phyloP scores from a whole-genome alignment of 2,113 vertebrate genomes.

The Xerus inauris region DNA sequence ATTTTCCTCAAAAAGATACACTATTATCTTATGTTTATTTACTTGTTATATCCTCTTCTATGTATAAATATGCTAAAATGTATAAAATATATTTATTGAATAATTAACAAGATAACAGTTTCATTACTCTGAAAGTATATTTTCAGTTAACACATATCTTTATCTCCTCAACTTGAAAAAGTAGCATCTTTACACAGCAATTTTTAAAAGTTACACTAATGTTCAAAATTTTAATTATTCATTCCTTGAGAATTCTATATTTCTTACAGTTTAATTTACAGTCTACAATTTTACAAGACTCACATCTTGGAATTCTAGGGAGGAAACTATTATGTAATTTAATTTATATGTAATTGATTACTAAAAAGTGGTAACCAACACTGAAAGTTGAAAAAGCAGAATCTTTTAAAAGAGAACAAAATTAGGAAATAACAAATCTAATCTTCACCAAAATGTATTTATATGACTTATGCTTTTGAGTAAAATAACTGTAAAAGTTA shows the following conservation, averaged over 20 bases:
- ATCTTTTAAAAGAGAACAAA: constrained; percentile 2
- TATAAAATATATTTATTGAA: not conserved
- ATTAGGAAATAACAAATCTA: not conserved
- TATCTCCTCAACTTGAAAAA: constrained; percentile 11
- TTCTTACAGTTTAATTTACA: not conserved
- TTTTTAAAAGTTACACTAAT: not conserved
- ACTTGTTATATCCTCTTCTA: not conserved
- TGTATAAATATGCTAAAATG: too few species aligned
- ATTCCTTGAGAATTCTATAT: not conserved
- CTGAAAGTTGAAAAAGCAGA: not conserved
- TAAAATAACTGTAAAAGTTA: not conserved
- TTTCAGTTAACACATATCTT: not conserved
- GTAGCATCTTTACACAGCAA: not conserved
- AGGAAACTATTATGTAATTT: not conserved
- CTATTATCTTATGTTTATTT: not conserved
- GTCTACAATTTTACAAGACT: not conserved
- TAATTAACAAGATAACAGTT: constrained; percentile 12
- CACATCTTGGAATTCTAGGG: not conserved
- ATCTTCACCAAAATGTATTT: constrained; percentile 11
- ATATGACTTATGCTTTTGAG: not conserved
- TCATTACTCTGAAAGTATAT: not conserved
- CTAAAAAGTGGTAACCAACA: constrained; percentile 11
- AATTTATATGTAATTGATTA: not conserved
- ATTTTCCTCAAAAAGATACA: not conserved
- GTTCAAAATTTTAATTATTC: not conserved